Evolutionary conservation across 2,113 vertebrate species (phyloP).

Genomic region (Anthoscopus minutus): DNA sequence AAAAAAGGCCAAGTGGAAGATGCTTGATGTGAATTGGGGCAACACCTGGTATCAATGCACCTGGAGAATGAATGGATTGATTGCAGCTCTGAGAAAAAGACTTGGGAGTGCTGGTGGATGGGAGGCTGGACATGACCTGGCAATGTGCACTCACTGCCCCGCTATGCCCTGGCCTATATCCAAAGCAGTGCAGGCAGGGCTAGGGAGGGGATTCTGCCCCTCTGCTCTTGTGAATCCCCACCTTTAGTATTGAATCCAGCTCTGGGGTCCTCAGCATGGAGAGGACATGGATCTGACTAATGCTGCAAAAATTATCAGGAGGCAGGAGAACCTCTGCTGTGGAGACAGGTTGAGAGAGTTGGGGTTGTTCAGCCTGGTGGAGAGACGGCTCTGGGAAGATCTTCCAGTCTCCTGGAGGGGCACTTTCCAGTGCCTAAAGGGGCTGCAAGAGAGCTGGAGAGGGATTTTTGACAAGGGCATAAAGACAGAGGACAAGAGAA

Average conservation of each 20-base stretch:
- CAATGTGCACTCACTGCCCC: neutral
- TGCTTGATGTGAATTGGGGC: neutral
- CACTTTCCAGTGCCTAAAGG: neutral
- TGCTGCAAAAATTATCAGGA: neutral
- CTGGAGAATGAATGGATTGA: neutral
- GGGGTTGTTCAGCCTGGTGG: neutral
- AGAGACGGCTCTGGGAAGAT: neutral
- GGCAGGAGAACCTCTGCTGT: neutral
- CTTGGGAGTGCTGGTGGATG: neutral
- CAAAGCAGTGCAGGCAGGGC: neutral
- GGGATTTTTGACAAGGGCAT: neutral
- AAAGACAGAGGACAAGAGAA: neutral
- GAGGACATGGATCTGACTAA: neutral
- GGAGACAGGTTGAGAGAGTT: neutral
- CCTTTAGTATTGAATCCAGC: neutral
- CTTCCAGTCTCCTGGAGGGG: neutral
- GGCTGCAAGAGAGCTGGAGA: neutral
- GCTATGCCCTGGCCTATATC: fast-evolving
- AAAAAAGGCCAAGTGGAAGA: neutral
- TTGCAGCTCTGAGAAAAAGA: neutral
- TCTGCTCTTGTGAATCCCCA: neutral
- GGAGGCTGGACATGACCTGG: neutral
- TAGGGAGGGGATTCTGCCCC: neutral
- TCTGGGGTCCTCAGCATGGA: neutral
- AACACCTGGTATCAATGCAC: neutral